Percentiles rank a stretch among this genome's conserved stretches.
Conservation (phyloP, 2,888 invertebrate species). For the Gandaritis pyraliata region DNA sequence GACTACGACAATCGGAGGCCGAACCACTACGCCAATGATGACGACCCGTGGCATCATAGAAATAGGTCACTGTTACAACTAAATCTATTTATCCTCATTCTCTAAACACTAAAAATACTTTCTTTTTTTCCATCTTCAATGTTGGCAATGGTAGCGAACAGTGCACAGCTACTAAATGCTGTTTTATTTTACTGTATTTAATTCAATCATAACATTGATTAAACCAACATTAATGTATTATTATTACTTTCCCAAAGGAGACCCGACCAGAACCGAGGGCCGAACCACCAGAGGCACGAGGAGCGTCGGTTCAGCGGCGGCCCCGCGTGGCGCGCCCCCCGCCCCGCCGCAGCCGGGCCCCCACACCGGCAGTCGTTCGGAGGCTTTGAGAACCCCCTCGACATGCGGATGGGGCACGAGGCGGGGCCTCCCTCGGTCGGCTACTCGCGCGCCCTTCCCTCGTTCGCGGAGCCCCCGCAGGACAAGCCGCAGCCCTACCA, state of each 20-base stretch:
- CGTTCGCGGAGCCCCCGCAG: slow-evolving; percentile 17
- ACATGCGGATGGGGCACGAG: slow-evolving; percentile 63
- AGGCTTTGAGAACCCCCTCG: slow-evolving; percentile 67
- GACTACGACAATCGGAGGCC: slow-evolving; percentile 58
- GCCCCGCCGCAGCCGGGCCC: slow-evolving; percentile 40
- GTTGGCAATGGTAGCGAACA: no score
- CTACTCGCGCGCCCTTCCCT: slow-evolving; percentile 1
- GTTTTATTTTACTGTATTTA: no score
- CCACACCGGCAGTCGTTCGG: slow-evolving; percentile 61
- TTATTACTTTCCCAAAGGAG: slow-evolving; percentile 16
- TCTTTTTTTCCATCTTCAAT: no score
- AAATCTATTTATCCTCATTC: not conserved
- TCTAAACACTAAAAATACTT: no score
- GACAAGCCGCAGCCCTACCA: slow-evolving; percentile 43
- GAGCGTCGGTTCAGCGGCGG: slow-evolving; percentile 28
- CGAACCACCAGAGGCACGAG: slow-evolving; percentile 19
- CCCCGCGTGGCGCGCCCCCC: slow-evolving; percentile 38
- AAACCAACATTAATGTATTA: not conserved
- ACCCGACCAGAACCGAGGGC: slow-evolving; percentile 17
- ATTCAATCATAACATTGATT: no score
- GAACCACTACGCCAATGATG: slow-evolving; percentile 54
- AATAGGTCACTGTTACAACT: slow-evolving; percentile 29
- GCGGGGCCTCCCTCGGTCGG: slow-evolving; percentile 39
- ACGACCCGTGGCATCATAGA: slow-evolving; percentile 51
- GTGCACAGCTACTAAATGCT: no score